phyloP scores from a whole-genome alignment of 2,113 vertebrate species.

The Myotis brandtii region DNA sequence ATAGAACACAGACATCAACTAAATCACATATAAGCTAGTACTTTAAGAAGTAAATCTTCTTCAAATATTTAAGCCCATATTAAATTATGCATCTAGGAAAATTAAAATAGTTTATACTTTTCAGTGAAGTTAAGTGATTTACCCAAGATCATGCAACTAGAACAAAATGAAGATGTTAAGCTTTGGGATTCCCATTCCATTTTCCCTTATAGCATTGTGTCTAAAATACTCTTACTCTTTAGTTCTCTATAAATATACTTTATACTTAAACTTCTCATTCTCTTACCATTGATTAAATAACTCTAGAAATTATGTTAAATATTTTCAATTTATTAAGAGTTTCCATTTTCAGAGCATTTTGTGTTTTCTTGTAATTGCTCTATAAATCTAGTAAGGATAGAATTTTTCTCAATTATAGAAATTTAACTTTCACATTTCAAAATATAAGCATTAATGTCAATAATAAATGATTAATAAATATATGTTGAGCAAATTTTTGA shows the following conservation, averaged over 20 bases:
- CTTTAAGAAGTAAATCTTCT: background rate
- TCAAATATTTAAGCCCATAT: background rate
- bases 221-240: background rate
- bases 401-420: background rate
- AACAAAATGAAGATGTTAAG: background rate
- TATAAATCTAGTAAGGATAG: background rate
- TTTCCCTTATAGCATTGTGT: background rate
- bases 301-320: background rate
- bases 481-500: background rate
- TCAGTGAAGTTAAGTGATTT: background rate
- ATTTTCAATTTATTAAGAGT: background rate
- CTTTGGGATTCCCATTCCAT: background rate
- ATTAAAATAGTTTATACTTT: background rate
- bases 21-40: background rate
- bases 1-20: background rate
- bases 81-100: background rate
- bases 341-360: background rate
- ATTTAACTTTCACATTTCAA: constrained; percentile 24
- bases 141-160: background rate
- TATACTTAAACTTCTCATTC: background rate
- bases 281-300: background rate
- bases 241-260: background rate
- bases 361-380: background rate
- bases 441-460: background rate
- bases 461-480: background rate